These are phyloP conservation scores for Wasmannia auropunctata DNA, from an alignment of 1,140 invertebrate genomes.

Conservation along the genomic window DNA sequence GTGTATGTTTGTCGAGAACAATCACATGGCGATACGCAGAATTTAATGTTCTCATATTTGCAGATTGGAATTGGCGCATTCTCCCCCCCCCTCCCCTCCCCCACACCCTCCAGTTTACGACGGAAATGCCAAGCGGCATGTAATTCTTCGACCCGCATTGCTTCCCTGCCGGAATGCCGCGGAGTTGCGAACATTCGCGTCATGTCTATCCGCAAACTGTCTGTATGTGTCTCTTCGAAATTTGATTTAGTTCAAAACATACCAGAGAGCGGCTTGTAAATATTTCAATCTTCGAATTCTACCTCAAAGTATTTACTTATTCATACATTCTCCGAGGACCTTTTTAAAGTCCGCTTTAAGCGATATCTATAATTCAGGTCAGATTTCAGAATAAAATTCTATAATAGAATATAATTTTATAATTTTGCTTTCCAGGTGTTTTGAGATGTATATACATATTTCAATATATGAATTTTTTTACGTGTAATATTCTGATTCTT, in stretches of 20 bases:
- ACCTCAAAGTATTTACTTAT: neutral
- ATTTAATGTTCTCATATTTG: constrained; percentile 52
- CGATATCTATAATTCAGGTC: neutral
- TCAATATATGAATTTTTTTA: neutral
- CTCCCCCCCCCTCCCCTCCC: too few species aligned
- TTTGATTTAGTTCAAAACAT: constrained; percentile 4
- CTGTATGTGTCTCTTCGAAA: neutral
- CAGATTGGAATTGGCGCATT: constrained; percentile 36
- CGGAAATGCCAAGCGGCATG: constrained; percentile 38
- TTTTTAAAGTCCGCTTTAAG: neutral
- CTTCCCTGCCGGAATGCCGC: neutral
- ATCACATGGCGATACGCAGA: constrained; percentile 36
- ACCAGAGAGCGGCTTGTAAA: neutral
- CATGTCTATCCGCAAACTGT: neutral
- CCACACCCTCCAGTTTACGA: constrained; percentile 58
- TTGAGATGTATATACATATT: neutral
- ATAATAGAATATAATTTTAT: too few species aligned
- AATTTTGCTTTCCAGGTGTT: neutral
- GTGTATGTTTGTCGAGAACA: constrained; percentile 27
- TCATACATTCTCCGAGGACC: neutral
- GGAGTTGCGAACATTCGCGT: neutral
- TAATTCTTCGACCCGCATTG: constrained; percentile 16
- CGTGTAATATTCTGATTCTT: neutral
- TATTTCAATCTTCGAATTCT: neutral
- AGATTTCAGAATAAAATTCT: neutral